These are phyloP conservation scores for Cephus runcator DNA, from an alignment of 2,888 invertebrate genomes.

Conservation along the genomic window DNA sequence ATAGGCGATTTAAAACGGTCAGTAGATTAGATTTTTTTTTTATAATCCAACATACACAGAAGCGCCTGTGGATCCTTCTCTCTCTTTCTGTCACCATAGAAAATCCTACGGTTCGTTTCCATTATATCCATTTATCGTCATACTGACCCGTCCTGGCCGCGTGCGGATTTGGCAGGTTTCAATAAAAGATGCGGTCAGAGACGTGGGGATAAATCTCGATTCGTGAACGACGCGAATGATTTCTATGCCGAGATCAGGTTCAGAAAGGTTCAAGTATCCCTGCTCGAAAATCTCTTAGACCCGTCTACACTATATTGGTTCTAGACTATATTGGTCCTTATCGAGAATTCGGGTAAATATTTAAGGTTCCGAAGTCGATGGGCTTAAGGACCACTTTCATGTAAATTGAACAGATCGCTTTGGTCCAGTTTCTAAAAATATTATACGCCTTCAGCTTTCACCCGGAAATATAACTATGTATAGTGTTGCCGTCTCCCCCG, in stretches of 20 bases:
- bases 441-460: not conserved
- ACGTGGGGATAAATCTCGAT: not conserved
- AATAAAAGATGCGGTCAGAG: not conserved
- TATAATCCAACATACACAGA: not conserved
- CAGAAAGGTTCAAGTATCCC: not conserved
- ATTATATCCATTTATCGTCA: slow-evolving; percentile 18
- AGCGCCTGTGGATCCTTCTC: not conserved
- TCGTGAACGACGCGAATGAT: not conserved
- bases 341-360: not conserved
- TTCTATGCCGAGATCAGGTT: not conserved
- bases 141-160: slow-evolving; percentile 10
- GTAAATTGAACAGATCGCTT: not conserved
- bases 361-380: not conserved
- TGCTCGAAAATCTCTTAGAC: not conserved
- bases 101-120: slow-evolving; percentile 7
- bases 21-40: slow-evolving; percentile 19
- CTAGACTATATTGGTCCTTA: not conserved
- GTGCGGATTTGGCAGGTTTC: not conserved
- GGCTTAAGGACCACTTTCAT: not conserved
- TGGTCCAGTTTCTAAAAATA: not conserved
- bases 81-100: not conserved
- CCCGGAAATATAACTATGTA: not conserved
- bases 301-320: not conserved
- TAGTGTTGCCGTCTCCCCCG: not conserved
- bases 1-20: slow-evolving; percentile 55